phyloP scores from a whole-genome alignment of 2,888 invertebrate genomes.

The Heteromurus nitidus region DNA sequence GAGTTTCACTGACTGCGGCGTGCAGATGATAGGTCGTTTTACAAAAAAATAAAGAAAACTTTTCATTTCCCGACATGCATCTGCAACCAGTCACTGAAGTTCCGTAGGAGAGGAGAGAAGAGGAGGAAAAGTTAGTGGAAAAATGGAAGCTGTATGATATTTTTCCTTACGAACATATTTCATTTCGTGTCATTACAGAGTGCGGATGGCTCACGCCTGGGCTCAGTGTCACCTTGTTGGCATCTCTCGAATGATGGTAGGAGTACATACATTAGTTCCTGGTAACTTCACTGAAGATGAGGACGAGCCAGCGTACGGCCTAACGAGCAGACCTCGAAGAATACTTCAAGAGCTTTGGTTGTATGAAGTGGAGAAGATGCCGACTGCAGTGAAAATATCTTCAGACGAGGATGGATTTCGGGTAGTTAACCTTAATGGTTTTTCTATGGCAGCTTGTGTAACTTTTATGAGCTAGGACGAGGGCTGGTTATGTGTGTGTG shows the following conservation, averaged over 20 bases:
- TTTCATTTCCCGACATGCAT: no score
- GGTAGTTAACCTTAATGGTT: constrained; percentile 61
- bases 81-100: no score
- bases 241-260: constrained; percentile 70
- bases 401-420: constrained; percentile 69
- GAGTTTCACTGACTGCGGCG: no score
- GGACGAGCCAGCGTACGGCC: constrained; percentile 69
- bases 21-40: no score
- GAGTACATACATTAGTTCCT: constrained; percentile 70
- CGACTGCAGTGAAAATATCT: constrained; percentile 69
- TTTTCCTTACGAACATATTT: no score
- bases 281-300: constrained; percentile 68
- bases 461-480: constrained; percentile 36
- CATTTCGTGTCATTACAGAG: constrained; percentile 54
- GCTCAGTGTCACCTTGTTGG: constrained; percentile 70
- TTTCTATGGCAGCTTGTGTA: constrained; percentile 52
- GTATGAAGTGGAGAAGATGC: constrained; percentile 71
- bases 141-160: no score
- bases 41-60: no score
- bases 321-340: constrained; percentile 64
- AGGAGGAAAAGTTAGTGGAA: no score
- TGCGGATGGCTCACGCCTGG: constrained; percentile 70
- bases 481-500: not conserved
- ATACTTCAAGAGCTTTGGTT: constrained; percentile 70
- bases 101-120: no score